phyloP scores from a whole-genome alignment of 2,888 invertebrate species.

The Laspeyria flexula region DNA sequence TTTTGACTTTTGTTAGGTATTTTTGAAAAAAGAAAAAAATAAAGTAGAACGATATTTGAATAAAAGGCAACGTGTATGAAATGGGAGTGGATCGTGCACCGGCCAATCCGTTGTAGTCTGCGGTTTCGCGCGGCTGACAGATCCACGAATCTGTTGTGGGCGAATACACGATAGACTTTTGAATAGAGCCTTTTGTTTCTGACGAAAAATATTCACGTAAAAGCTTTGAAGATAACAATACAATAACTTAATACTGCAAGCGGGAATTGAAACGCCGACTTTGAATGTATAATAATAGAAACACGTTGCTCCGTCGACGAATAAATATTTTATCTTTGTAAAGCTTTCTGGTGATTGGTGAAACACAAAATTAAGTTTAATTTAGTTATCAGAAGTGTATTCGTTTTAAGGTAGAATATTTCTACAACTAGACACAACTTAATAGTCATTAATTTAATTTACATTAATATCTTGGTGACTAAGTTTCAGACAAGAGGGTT shows the following conservation, averaged over 20 bases:
- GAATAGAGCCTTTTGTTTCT: conserved; percentile 69
- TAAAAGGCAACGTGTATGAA: conserved; percentile 53
- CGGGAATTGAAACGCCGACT: conserved; percentile 24
- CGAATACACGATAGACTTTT: conserved; percentile 70
- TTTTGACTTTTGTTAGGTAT: conserved; percentile 25
- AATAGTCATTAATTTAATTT: too few relatives aligned
- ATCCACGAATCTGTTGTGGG: conserved; percentile 69
- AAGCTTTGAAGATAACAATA: conserved; percentile 55
- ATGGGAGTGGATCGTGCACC: conserved; percentile 46
- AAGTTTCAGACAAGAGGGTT: too few relatives aligned
- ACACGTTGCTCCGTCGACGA: neutral
- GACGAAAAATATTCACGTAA: conserved; percentile 56
- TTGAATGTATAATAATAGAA: conserved; percentile 19
- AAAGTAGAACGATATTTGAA: conserved; percentile 44
- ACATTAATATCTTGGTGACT: too few relatives aligned
- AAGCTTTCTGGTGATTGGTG: neutral
- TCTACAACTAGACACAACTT: neutral
- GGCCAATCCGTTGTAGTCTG: conserved; percentile 68
- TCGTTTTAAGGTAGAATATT: neutral
- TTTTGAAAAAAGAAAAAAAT: conserved; percentile 36
- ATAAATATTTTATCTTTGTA: conserved; percentile 2
- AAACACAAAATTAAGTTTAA: neutral
- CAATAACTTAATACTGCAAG: conserved; percentile 43
- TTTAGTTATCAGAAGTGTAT: conserved; percentile 1
- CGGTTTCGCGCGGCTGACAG: conserved; percentile 73